Conservation (phyloP, 2,113 vertebrate genomes). For the Nothobranchius kuhntae region DNA sequence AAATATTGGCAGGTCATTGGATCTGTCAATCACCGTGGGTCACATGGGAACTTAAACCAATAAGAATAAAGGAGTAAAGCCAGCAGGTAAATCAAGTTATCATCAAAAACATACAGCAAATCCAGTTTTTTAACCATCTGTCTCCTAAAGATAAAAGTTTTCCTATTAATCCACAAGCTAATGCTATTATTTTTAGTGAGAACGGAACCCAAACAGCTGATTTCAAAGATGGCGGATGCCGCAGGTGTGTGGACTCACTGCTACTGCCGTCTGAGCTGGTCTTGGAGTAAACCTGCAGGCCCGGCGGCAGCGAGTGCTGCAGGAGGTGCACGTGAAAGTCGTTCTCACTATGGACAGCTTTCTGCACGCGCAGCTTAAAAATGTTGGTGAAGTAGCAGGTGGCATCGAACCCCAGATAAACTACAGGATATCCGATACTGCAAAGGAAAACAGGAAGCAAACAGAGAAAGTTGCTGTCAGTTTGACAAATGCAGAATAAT, state of each 20-base stretch:
- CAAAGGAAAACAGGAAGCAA: background rate
- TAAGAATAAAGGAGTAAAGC: background rate
- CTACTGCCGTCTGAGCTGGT: constrained; percentile 66
- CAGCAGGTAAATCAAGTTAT: background rate
- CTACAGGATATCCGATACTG: constrained; percentile 84
- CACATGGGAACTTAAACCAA: background rate
- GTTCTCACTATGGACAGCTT: constrained; percentile 77
- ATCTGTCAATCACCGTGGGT: background rate
- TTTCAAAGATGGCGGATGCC: background rate
- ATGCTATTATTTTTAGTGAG: background rate
- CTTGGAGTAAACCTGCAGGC: constrained; percentile 79
- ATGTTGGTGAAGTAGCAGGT: constrained; percentile 84
- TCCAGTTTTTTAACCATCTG: background rate
- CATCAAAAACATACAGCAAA: background rate
- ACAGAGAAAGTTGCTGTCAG: background rate
- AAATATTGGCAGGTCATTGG: background rate
- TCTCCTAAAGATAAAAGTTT: background rate
- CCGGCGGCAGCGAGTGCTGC: constrained; percentile 79
- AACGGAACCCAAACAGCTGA: constrained; percentile 2
- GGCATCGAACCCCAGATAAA: constrained; percentile 83
- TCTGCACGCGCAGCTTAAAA: constrained; percentile 81
- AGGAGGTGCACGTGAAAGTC: constrained; percentile 82
- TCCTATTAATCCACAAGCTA: background rate
- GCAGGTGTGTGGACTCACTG: constrained; percentile 55
- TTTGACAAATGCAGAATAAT: background rate